Evolutionary conservation across 1,140 invertebrate species (phyloP).

Genomic region (Adoxophyes honmai): DNA sequence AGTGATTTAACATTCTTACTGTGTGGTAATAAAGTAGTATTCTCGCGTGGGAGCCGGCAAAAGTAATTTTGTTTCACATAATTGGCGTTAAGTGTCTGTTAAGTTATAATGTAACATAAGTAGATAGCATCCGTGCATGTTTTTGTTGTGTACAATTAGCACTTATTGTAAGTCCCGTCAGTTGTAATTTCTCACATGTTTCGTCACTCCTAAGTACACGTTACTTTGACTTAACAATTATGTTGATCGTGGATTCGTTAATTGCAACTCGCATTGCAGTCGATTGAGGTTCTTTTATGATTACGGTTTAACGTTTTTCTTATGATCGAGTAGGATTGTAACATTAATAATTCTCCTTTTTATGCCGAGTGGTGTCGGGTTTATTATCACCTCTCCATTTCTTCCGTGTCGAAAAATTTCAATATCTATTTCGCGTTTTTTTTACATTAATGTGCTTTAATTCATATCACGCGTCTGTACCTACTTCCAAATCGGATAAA

Average conservation of each 20-base stretch:
- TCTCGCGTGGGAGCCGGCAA: slow-evolving; percentile 13
- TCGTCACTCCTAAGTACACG: slow-evolving; percentile 29
- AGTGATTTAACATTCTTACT: slow-evolving; percentile 18
- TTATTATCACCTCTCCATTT: too few relatives aligned
- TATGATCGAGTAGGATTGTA: too few relatives aligned
- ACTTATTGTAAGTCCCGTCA: slow-evolving; percentile 49
- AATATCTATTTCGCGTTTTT: too few relatives aligned
- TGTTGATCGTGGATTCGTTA: slow-evolving; percentile 41
- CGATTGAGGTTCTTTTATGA: slow-evolving; percentile 20
- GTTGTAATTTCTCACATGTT: slow-evolving; percentile 49
- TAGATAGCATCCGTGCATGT: slow-evolving; percentile 60
- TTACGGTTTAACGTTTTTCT: slow-evolving; percentile 6
- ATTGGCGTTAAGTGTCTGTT: slow-evolving; percentile 72
- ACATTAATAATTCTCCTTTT: too few relatives aligned
- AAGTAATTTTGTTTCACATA: slow-evolving; percentile 36
- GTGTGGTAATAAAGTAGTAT: slow-evolving; percentile 24
- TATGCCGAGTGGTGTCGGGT: too few relatives aligned
- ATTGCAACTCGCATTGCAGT: slow-evolving; percentile 33
- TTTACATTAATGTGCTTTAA: too few relatives aligned
- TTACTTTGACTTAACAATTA: slow-evolving; percentile 40
- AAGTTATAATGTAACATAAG: slow-evolving; percentile 68
- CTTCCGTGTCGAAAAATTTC: too few relatives aligned
- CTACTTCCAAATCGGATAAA: too few relatives aligned
- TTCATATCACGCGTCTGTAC: too few relatives aligned
- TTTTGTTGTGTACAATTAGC: slow-evolving; percentile 57